A percentile compares a stretch with the other conserved stretches of the same genome.
Evolutionary conservation across 2,113 vertebrate genomes (phyloP).

Genomic region (Oxyura jamaicensis): DNA sequence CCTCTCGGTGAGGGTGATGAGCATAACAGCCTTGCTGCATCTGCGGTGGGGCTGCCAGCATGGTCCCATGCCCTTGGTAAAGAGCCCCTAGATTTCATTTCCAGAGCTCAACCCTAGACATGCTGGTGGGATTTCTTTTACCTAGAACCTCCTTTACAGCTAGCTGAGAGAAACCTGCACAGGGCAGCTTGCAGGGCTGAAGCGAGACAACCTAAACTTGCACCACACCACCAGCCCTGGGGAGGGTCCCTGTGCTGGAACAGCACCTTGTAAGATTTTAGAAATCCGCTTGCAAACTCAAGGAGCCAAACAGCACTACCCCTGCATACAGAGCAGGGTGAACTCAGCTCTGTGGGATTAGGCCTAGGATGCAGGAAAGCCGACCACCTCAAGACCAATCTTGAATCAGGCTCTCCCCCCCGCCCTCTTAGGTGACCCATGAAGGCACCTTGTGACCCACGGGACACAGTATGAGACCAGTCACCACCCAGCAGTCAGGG

Average conservation of each 20-base stretch:
- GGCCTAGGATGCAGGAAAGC: accelerated
- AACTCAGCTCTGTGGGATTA: background rate
- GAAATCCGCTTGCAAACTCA: background rate
- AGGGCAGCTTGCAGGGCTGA: accelerated
- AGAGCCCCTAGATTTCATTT: background rate
- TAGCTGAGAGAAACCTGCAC: background rate
- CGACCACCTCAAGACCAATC: too few relatives aligned
- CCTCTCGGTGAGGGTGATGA: background rate
- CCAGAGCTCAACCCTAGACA: background rate
- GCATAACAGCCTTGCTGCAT: background rate
- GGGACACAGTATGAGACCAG: accelerated
- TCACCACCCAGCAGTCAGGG: too few relatives aligned
- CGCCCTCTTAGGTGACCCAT: background rate
- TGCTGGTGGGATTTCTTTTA: background rate
- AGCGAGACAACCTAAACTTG: background rate
- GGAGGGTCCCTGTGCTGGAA: background rate
- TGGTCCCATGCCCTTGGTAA: accelerated
- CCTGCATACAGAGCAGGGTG: accelerated
- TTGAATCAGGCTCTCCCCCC: background rate
- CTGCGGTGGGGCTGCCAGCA: background rate
- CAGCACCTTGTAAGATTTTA: background rate
- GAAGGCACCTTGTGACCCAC: background rate
- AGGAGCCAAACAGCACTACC: accelerated
- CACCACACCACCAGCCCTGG: background rate
- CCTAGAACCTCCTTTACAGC: background rate